These are phyloP conservation scores for Siniperca knerii DNA, from an alignment of 2,113 vertebrate genomes.

Conservation along the genomic window DNA sequence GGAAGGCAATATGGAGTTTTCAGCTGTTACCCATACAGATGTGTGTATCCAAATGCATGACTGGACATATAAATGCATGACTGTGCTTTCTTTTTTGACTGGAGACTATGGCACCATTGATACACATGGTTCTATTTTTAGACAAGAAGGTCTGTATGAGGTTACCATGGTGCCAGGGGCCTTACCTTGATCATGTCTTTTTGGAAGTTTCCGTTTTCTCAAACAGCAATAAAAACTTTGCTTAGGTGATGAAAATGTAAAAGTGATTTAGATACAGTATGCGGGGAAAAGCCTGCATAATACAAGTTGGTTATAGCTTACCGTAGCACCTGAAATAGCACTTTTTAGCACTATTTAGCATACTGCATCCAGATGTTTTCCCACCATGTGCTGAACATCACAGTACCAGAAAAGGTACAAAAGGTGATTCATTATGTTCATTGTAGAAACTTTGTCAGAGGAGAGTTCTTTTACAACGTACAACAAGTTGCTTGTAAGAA, in stretches of 20 bases:
- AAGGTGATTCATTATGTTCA: background rate
- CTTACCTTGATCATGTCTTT: background rate
- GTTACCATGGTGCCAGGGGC: background rate
- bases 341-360: background rate
- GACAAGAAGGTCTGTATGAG: too few species aligned
- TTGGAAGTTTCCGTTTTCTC: background rate
- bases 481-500: background rate
- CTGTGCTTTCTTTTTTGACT: too few species aligned
- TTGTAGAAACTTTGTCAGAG: background rate
- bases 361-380: background rate
- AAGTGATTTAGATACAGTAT: background rate
- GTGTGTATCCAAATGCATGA: constrained; percentile 10
- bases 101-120: background rate
- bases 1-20: background rate
- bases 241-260: background rate
- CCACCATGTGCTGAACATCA: constrained; percentile 8
- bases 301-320: background rate
- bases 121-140: background rate
- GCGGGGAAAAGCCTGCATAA: background rate
- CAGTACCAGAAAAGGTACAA: background rate
- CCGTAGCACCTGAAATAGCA: background rate
- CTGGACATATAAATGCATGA: background rate
- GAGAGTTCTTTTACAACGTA: too few species aligned
- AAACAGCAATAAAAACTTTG: background rate
- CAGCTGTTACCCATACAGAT: constrained; percentile 1